phyloP scores from a whole-genome alignment of 1,140 invertebrate species.

The Himalopsyche phryganea region DNA sequence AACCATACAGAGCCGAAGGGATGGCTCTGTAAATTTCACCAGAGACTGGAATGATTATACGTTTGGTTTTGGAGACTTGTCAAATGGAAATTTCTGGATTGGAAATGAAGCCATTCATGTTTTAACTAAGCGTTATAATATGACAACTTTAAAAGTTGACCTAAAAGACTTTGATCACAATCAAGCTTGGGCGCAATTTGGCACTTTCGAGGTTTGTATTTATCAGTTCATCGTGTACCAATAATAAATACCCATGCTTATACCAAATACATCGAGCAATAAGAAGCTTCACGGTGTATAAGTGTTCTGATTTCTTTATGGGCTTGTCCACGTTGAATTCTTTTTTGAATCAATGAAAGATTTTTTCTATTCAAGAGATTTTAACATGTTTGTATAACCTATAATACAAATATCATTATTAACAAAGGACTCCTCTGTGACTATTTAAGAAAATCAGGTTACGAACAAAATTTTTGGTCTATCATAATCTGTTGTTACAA shows the following conservation, averaged over 20 bases:
- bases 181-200: constrained; percentile 48
- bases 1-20: constrained; percentile 14
- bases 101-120: constrained; percentile 57
- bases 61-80: constrained; percentile 52
- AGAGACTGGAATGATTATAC: constrained; percentile 56
- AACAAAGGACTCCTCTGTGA: no score
- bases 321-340: no score
- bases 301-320: no score
- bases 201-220: constrained; percentile 40
- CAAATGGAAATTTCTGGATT: constrained; percentile 55
- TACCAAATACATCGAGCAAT: background rate
- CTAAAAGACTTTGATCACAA: constrained; percentile 50
- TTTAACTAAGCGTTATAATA: constrained; percentile 37
- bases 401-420: no score
- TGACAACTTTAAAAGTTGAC: constrained; percentile 45
- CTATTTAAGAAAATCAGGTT: no score
- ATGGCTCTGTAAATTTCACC: constrained; percentile 47
- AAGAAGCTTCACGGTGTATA: background rate
- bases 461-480: no score
- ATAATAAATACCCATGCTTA: background rate
- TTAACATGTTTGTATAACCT: no score
- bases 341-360: no score
- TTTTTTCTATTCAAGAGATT: no score
- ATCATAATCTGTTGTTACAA: no score
- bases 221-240: background rate